These are phyloP conservation scores for Astropecten irregularis DNA, from an alignment of 53 echinoderm and acorn worm species.

Conservation along the genomic window DNA sequence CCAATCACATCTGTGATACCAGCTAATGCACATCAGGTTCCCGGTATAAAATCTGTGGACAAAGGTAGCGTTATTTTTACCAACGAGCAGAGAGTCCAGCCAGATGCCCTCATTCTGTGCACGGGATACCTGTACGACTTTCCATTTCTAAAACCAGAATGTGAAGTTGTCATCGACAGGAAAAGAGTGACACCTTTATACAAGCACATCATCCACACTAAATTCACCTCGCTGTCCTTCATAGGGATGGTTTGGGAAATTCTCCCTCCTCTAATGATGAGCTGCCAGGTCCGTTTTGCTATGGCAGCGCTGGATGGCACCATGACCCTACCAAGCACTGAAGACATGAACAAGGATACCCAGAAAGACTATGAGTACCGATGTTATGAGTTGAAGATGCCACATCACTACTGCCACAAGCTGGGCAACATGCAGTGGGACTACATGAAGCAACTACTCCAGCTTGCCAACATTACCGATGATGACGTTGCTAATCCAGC, in stretches of 20 bases:
- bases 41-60: conserved; percentile 44
- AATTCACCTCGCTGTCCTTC: conserved; percentile 71
- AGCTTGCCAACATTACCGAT: conserved; percentile 41
- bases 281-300: conserved; percentile 59
- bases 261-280: conserved; percentile 76
- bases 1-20: conserved; percentile 53
- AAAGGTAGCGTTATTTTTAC: conserved; percentile 42
- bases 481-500: neutral
- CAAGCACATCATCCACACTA: conserved; percentile 77
- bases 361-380: conserved; percentile 53
- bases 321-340: conserved; percentile 63
- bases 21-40: conserved; percentile 60
- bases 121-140: conserved; percentile 82
- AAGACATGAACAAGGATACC: conserved; percentile 70
- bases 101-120: conserved; percentile 79
- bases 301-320: conserved; percentile 72
- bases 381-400: conserved; percentile 40
- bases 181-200: conserved; percentile 73
- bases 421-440: conserved; percentile 75
- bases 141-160: conserved; percentile 78
- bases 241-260: conserved; percentile 69
- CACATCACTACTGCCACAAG: conserved; percentile 65
- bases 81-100: conserved; percentile 47
- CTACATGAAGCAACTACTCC: conserved; percentile 59
- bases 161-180: conserved; percentile 57